Evolutionary conservation across 2,888 invertebrate genomes (phyloP), one percentile per base, ranked within the genome.

Genomic region (Lasioglossum oenotherae): DNA sequence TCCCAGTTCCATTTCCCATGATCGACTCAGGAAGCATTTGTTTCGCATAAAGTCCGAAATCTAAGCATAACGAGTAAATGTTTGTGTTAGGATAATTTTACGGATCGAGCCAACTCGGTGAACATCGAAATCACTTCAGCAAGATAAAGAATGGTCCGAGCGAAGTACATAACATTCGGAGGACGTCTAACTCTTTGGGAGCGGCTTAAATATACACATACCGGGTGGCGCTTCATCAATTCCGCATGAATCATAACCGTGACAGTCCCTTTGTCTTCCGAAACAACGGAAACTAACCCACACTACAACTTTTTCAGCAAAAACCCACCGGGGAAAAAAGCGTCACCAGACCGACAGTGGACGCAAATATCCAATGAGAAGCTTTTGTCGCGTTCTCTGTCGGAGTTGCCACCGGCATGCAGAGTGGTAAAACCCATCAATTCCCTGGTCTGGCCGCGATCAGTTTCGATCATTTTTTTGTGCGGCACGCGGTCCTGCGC

Each of bases 391-490:
- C 75, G 79, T 80, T 49, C 69, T 78, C 73, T 73, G 78, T 64
- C 74, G 41, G 53, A 76, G 67, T 57, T 78, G 71, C n/a, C 67
- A 38, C 71, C 35, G 57, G 80, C 73, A 69, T 35, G 57, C 73
- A 69, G 75, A 44, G 27, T 73, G 57, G 35, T 71, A 74, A 87
- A 82, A 87, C 77, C 83, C 83, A 89, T 89, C 89, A 87, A 89
- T 89, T 81, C 78, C 64, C n/a, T n/a, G 46, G 19, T 38, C 53
- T 64, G 74, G 67, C 67, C 23, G 74, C 35, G 73, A 85, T 83
- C 87, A 81, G 79, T 71, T 83, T 84, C 67, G 46, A 41, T 78
- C 75, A 75, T 80, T 83, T 84, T 64, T 85, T 80, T 80, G 77
- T 84, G 72, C 41, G 44, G 16, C 53, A 35, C 44, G 23, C 81